phyloP scores from a whole-genome alignment of 2,888 invertebrate genomes.

The Drosophila emarginata region DNA sequence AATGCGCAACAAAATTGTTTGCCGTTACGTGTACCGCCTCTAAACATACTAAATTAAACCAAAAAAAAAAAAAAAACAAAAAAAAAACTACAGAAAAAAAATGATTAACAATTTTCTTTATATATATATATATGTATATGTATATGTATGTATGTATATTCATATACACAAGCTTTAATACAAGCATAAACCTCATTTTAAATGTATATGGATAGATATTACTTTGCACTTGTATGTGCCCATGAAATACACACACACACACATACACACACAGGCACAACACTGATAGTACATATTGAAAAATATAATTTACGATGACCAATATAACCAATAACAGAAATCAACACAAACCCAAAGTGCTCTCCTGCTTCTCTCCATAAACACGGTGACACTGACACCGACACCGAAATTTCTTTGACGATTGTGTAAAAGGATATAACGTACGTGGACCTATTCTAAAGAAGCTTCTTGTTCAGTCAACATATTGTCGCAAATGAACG shows the following conservation, averaged over 20 bases:
- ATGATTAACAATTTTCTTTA: constrained; percentile 60
- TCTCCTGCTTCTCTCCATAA: constrained; percentile 33
- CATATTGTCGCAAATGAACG: constrained; percentile 13
- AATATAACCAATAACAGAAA: constrained; percentile 22
- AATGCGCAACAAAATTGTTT: constrained; percentile 18
- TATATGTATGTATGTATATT: background rate
- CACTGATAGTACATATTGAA: constrained; percentile 25
- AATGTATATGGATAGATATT: background rate
- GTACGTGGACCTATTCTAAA: background rate
- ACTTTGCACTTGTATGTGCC: background rate
- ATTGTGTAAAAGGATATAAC: background rate
- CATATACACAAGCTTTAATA: background rate
- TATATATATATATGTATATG: background rate
- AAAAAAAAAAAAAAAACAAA: constrained; percentile 27
- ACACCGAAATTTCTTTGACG: background rate
- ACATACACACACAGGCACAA: constrained; percentile 9
- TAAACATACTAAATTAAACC: constrained; percentile 57
- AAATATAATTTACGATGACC: constrained; percentile 20
- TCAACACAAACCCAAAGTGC: constrained; percentile 29
- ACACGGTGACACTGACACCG: constrained; percentile 5
- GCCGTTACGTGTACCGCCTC: constrained; percentile 53
- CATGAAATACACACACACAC: constrained; percentile 21
- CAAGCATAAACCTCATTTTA: too few species aligned
- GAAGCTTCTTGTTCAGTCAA: constrained; percentile 5
- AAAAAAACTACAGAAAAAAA: background rate